Percentiles rank a stretch among this genome's conserved stretches.
These are phyloP conservation scores for Cuniculus paca DNA, from an alignment of 2,797 vertebrate genomes.

Conservation along the genomic window DNA sequence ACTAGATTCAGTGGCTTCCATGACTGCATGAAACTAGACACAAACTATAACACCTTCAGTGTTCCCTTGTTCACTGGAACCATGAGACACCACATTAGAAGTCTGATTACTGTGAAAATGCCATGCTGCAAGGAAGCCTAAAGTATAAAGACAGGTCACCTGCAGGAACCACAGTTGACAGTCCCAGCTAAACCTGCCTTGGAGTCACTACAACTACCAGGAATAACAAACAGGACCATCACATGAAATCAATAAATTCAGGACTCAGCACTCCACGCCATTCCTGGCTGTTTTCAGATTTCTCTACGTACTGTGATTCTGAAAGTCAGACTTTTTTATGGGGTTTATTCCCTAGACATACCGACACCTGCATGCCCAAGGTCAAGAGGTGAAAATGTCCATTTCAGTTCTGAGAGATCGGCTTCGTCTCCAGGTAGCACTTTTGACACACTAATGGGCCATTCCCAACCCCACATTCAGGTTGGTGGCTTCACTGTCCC, in stretches of 20 bases:
- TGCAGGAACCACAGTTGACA: neutral
- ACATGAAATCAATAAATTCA: neutral
- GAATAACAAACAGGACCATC: neutral
- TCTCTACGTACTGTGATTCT: neutral
- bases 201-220: neutral
- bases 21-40: too few relatives aligned
- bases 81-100: neutral
- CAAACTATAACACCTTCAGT: too few relatives aligned
- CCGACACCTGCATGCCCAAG: neutral
- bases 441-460: neutral
- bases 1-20: too few relatives aligned
- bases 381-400: neutral
- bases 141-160: neutral
- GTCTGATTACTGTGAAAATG: neutral
- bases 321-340: neutral
- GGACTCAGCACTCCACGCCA: neutral
- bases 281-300: neutral
- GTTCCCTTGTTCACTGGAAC: neutral
- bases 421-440: neutral
- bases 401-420: neutral
- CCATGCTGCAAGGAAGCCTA: neutral
- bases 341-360: neutral
- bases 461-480: too few relatives aligned
- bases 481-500: neutral
- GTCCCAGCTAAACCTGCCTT: neutral